Evolutionary conservation across 2,797 vertebrate genomes (phyloP).

Genomic region (Pachyuromys duprasi): DNA sequence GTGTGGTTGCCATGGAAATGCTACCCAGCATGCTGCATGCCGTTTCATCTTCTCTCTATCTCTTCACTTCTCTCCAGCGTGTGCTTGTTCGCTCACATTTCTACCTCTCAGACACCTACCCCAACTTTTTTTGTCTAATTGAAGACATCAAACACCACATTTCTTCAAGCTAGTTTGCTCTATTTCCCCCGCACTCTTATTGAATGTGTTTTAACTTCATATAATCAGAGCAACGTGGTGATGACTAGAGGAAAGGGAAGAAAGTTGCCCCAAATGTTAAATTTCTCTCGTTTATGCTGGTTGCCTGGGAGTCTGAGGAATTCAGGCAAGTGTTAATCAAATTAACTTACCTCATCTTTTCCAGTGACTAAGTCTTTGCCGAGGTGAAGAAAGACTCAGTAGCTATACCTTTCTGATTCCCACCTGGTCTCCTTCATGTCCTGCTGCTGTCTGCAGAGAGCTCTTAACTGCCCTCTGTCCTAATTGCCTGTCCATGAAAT

Average conservation of each 20-base stretch:
- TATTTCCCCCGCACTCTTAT: neutral
- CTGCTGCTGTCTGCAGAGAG: neutral
- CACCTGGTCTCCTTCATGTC: neutral
- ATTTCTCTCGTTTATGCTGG: slow-evolving; percentile 46
- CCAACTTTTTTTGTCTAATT: slow-evolving; percentile 81
- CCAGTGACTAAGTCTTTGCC: slow-evolving; percentile 33
- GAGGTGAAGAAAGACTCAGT: slow-evolving; percentile 31
- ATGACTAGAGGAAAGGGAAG: slow-evolving; percentile 6
- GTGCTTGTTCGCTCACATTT: slow-evolving; percentile 61
- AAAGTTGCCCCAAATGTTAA: slow-evolving; percentile 31
- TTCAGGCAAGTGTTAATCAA: slow-evolving; percentile 62
- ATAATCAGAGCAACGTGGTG: slow-evolving; percentile 48
- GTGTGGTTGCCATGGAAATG: slow-evolving; percentile 88
- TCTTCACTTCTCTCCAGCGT: slow-evolving; percentile 81
- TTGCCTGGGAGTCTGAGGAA: slow-evolving; percentile 50
- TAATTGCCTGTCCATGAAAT: neutral
- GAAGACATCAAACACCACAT: slow-evolving; percentile 82
- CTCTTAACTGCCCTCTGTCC: neutral
- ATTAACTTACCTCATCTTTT: slow-evolving; percentile 58
- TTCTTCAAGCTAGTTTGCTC: slow-evolving; percentile 70
- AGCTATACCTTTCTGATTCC: slow-evolving; percentile 47
- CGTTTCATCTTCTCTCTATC: slow-evolving; percentile 75
- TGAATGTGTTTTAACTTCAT: slow-evolving; percentile 58
- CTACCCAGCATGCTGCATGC: slow-evolving; percentile 74
- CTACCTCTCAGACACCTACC: slow-evolving; percentile 76